Base-by-base conservation (phyloP, 2,113 vertebrate genomes). In the Camelus dromedarius region DNA sequence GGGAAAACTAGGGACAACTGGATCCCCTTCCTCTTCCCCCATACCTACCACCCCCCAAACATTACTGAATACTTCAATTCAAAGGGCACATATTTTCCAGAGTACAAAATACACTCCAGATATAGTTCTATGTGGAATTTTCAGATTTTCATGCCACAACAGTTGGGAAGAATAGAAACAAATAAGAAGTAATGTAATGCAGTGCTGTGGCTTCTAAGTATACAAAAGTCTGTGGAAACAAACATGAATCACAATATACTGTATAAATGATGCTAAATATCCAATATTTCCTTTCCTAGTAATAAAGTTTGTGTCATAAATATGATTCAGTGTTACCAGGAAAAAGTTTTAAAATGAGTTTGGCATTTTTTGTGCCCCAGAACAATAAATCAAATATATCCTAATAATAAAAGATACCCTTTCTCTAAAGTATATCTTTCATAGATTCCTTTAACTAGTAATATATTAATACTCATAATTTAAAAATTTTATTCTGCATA, bases 141-240 rank as follows among this genome's bases (percentile, higher is more conserved):
- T 75, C 50, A 80, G 32, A 81, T 87, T 67, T 75, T 97, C 32
- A 84, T 46, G 69, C 79, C 46, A 28, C 50, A 50, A 38, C 80
- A 89, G 97, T 95, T 93, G 82, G 80, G 10, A 81, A 93, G 66
- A 96, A 95, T 90, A 91, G 19, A 96, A 97, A 96, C 80, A 95
- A 96, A 38, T 7, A 97, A 94, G 48, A 98, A 97, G 93, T 96
- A 95, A 95, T 28, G 52, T 93, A 97, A 95, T 10, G 3, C 26
- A 96, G 79, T 96, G 20, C 9, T 64, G 62, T 6, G n/a, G 96
- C 96, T 89, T 95, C 16, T 81, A 89, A 80, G 48, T 30, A 82
- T 86, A 92, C 97, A 82, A 76, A 95, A 96, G 70, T 84, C 60
- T 95, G 6, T 80, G 5, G 19, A 79, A 82, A 90, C 9, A 87